phyloP scores from a whole-genome alignment of 2,113 vertebrate genomes.

The Urocynchramus pylzowi region DNA sequence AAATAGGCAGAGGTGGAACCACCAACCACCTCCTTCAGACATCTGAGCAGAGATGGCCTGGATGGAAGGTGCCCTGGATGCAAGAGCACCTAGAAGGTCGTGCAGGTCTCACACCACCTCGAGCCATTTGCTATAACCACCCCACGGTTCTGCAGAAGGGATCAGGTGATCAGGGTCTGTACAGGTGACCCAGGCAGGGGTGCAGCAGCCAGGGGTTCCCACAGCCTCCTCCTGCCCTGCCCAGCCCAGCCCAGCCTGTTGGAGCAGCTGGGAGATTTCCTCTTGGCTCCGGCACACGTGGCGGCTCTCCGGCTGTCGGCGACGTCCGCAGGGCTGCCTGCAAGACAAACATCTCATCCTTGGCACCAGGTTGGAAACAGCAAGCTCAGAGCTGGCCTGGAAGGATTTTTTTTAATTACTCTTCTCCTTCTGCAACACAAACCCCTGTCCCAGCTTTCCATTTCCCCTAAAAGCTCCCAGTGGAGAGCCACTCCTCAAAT shows the following conservation, averaged over 20 bases:
- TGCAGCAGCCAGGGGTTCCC: not conserved
- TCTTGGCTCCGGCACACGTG: not conserved
- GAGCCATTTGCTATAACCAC: not conserved
- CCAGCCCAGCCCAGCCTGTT: not conserved
- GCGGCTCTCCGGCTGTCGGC: not conserved
- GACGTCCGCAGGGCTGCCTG: not conserved
- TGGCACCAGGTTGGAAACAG: conserved; percentile 13
- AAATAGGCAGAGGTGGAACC: not conserved
- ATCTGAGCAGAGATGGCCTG: not conserved
- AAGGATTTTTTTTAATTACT: not conserved
- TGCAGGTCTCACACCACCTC: not conserved
- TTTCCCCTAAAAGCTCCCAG: not conserved
- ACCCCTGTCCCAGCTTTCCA: not conserved
- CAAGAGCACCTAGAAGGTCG: not conserved
- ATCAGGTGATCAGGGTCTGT: not conserved
- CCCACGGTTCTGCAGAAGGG: fast-evolving
- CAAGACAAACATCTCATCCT: not conserved
- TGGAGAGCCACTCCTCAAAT: not conserved
- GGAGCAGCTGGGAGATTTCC: not conserved
- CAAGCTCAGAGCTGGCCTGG: not conserved
- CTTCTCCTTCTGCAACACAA: not conserved
- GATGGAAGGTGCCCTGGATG: not conserved
- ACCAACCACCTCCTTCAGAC: not conserved
- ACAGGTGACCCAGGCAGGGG: not conserved
- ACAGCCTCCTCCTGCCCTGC: not conserved